Evolutionary conservation across 2,888 invertebrate genomes (phyloP).

Genomic region (Plebejus anna): DNA sequence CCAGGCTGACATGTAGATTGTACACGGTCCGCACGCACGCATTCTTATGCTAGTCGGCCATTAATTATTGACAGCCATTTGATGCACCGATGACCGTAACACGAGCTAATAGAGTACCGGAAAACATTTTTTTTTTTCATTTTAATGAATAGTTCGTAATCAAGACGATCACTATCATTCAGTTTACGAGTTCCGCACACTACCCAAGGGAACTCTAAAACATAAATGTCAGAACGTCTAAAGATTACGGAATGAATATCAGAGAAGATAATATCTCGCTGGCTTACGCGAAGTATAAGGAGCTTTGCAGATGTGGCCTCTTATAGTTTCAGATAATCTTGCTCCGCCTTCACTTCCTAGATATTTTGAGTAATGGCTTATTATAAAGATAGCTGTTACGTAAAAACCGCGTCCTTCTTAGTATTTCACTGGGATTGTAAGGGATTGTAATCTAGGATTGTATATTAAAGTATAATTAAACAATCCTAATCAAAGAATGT

Average conservation of each 20-base stretch:
- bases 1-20: no score
- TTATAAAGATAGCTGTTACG: neutral
- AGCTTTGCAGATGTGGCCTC: slow-evolving; percentile 18
- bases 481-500: no score
- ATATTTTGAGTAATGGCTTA: neutral
- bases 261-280: neutral
- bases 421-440: no score
- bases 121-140: no score
- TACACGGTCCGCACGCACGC: no score
- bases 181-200: neutral
- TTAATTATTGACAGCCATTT: no score
- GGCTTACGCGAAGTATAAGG: slow-evolving; percentile 3
- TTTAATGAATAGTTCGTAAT: neutral
- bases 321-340: slow-evolving; percentile 14
- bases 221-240: slow-evolving; percentile 10
- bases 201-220: neutral
- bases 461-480: no score
- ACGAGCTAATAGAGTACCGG: no score
- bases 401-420: no score
- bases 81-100: no score
- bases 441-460: no score
- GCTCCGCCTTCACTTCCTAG: neutral
- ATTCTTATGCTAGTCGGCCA: no score
- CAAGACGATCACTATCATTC: neutral
- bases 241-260: slow-evolving; percentile 15